A percentile compares a stretch with the other conserved stretches of the same genome.
Evolutionary conservation across 2,113 vertebrate genomes (phyloP).

Genomic region (Festucalex cinctus): DNA sequence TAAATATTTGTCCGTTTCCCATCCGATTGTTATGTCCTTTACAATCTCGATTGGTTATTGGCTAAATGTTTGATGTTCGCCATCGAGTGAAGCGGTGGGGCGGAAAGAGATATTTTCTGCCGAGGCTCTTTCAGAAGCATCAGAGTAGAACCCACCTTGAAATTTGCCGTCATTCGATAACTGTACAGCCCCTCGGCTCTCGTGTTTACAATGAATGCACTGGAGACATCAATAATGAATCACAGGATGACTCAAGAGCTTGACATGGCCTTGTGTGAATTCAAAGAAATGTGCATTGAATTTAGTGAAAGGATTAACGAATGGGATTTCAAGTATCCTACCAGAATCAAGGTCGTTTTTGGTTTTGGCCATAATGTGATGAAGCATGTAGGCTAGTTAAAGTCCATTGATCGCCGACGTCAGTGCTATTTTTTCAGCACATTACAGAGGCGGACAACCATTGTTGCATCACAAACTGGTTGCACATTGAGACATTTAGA

Average conservation of each 20-base stretch:
- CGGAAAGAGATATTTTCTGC: neutral
- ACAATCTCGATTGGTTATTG: neutral
- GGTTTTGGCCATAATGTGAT: no score
- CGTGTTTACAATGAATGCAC: neutral
- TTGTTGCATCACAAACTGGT: no score
- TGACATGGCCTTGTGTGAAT: neutral
- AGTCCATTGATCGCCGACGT: no score
- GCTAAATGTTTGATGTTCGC: neutral
- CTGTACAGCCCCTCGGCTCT: neutral
- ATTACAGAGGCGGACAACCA: no score
- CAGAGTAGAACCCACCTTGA: neutral
- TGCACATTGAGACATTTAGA: no score
- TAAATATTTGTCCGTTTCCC: neutral
- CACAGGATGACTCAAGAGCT: neutral
- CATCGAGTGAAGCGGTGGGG: neutral
- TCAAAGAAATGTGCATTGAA: neutral
- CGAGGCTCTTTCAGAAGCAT: neutral
- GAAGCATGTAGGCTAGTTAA: no score
- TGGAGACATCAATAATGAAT: neutral
- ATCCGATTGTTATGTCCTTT: neutral
- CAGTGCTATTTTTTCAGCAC: no score
- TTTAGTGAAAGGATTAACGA: neutral
- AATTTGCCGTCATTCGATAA: neutral
- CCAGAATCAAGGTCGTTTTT: neutral
- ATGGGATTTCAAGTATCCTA: neutral